Base-by-base conservation (phyloP, 1,140 invertebrate genomes). In the Brachionus manjavacas region DNA sequence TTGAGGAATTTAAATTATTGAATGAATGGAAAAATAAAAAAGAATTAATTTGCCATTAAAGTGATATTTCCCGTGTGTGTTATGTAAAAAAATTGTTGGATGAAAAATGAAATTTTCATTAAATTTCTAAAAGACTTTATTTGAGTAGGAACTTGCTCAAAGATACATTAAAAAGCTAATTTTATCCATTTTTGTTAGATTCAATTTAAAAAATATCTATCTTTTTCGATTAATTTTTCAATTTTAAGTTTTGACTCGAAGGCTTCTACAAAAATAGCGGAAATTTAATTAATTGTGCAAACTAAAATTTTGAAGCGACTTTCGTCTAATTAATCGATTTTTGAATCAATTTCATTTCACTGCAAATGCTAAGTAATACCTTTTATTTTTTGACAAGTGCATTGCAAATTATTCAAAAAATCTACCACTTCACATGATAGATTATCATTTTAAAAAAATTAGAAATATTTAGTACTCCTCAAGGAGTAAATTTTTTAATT, bases 241-340 rank as follows among this genome's bases (percentile, higher is more conserved):
- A 41, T 49, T 83, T 60, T 55, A 81, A 85, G 9, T 55, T 70
- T 72, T 85, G 41, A 68, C 41, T 78, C 43, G 41, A 52, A 46
- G 84, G 79, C 49, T 85, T 83, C 78, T 81, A n/a, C 6, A 52
- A 16, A 46, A 23, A 12, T 66, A 46, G 49, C 64, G 60, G 52
- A 60, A 64, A 49, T 66, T 96, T 43, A 46, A 46, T 46, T 49
- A 43, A 28, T 79, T 46, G 49, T 35, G 43, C 49, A 84, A 31
- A 80, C 25, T 23, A 64, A 60, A 70, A 70, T 11, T 70, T 70
- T n/a, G 60, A 70, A 35, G 66, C 66, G 31, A 70, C 66, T 70
- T 70, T 11, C 25, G 66, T 28, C 31, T 70, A 70, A 70, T 70
- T 31, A 39, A 70, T 70, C 52, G 52, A 60, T 60, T 60, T 60